Evolutionary conservation across 2,113 vertebrate genomes (phyloP).

Genomic region (Oreotrochilus melanogaster): DNA sequence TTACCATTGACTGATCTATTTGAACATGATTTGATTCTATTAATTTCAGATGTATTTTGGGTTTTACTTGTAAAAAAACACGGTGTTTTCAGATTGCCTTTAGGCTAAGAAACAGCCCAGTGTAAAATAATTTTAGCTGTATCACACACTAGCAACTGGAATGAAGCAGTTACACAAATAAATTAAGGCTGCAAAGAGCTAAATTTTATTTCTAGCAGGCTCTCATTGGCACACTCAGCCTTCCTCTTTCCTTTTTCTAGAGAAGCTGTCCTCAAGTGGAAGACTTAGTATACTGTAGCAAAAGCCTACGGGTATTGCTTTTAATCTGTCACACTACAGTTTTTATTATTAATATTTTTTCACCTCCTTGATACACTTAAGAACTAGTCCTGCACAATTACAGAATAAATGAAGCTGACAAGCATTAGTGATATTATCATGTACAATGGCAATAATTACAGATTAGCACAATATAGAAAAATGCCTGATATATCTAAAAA

Average conservation of each 20-base stretch:
- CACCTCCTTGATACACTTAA: conserved; percentile 28
- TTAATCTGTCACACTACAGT: neutral
- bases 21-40: neutral
- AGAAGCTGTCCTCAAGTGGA: neutral
- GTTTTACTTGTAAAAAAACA: neutral
- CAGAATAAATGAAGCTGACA: conserved; percentile 58
- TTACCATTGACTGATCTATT: neutral
- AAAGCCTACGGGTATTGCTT: conserved; percentile 14
- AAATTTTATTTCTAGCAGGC: neutral
- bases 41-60: neutral
- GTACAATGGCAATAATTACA: conserved; percentile 47
- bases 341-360: conserved; percentile 51
- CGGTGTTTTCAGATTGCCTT: neutral
- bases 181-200: neutral
- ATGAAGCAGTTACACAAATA: neutral
- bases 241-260: neutral
- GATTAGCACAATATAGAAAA: conserved; percentile 38
- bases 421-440: conserved; percentile 38
- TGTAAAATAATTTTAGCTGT: neutral
- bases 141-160: neutral
- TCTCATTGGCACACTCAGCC: neutral
- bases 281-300: conserved; percentile 15
- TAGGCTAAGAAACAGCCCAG: neutral
- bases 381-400: conserved; percentile 5
- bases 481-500: conserved; percentile 46